Evolutionary conservation across 2,888 invertebrate genomes (phyloP).

Genomic region (Scaptomyza caliginosa): DNA sequence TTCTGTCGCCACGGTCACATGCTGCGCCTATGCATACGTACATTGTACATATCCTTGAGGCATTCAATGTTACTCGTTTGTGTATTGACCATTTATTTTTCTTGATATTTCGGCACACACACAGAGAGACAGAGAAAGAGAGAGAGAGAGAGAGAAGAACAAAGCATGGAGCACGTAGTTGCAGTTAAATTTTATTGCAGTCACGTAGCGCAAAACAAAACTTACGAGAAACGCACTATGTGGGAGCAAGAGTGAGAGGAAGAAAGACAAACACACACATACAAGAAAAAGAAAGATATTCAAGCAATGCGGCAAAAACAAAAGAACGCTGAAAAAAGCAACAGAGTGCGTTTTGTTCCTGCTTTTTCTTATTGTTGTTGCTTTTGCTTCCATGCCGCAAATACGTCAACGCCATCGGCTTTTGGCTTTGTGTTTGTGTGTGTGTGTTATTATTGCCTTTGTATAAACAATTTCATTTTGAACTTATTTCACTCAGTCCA

Average conservation of each 20-base stretch:
- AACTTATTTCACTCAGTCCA: slow-evolving; percentile 43
- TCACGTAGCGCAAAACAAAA: slow-evolving; percentile 59
- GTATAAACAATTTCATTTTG: slow-evolving; percentile 66
- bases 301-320: slow-evolving; percentile 52
- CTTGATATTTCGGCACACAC: slow-evolving; percentile 36
- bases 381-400: slow-evolving; percentile 6
- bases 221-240: slow-evolving; percentile 27
- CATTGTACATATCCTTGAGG: slow-evolving; percentile 45
- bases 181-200: slow-evolving; percentile 76
- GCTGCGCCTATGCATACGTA: slow-evolving; percentile 23
- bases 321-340: slow-evolving; percentile 55
- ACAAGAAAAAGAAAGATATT: slow-evolving; percentile 24
- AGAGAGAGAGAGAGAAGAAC: too few relatives aligned
- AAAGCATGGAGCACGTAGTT: slow-evolving; percentile 66
- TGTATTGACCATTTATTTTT: slow-evolving; percentile 35
- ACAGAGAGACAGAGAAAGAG: slow-evolving; percentile 7
- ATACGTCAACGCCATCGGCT: slow-evolving; percentile 40
- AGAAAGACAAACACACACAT: too few relatives aligned
- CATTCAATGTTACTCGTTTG: slow-evolving; percentile 28
- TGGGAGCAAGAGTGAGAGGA: not conserved
- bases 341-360: slow-evolving; percentile 41
- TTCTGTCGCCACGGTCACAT: slow-evolving; percentile 18
- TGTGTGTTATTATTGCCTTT: slow-evolving; percentile 12
- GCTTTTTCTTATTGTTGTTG: slow-evolving; percentile 22
- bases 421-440: slow-evolving; percentile 21